Evolutionary conservation across 2,888 invertebrate genomes (phyloP).

Genomic region (Keiferia lycopersicella): DNA sequence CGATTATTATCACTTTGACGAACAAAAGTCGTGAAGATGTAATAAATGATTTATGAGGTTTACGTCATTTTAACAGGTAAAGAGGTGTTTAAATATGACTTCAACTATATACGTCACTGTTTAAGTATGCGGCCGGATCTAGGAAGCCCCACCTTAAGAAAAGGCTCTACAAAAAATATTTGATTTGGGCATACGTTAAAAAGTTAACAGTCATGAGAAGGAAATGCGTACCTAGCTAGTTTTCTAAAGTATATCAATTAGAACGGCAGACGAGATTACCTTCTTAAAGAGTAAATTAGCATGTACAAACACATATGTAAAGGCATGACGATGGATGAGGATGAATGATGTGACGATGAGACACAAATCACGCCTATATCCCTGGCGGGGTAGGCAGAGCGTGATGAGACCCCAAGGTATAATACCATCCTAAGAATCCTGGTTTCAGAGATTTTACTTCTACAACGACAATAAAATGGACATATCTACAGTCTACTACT

Average conservation of each 20-base stretch:
- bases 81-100: constrained; percentile 1
- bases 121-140: constrained; percentile 12
- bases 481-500: too few species aligned
- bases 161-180: background rate
- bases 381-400: too few species aligned
- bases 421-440: too few species aligned
- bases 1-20: too few species aligned
- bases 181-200: background rate
- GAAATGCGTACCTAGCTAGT: background rate
- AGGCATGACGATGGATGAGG: too few species aligned
- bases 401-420: too few species aligned
- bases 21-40: background rate
- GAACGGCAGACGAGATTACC: background rate
- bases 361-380: too few species aligned
- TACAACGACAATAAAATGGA: too few species aligned
- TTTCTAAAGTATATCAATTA: background rate
- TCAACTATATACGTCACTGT: background rate
- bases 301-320: too few species aligned
- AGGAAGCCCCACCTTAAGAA: background rate
- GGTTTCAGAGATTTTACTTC: too few species aligned
- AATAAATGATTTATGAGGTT: background rate
- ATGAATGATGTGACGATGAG: too few species aligned
- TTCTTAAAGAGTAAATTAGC: background rate
- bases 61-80: background rate
- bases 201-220: background rate